Percentiles rank a stretch among this genome's conserved stretches.
Conservation (phyloP, 2,113 vertebrate species). For the Nerophis lumbriciformis region DNA sequence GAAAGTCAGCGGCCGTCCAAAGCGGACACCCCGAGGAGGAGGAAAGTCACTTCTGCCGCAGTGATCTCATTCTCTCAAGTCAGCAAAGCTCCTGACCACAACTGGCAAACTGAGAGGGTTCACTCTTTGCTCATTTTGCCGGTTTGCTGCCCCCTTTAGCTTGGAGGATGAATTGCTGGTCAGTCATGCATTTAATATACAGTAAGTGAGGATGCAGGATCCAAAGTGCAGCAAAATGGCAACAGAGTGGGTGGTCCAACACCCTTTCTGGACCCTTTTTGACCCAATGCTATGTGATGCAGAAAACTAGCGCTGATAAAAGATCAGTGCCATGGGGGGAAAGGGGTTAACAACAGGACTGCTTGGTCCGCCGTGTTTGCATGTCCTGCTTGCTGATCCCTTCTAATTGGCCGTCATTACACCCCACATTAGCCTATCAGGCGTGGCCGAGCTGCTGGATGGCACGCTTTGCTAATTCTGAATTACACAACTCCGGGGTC, state of each 20-base stretch:
- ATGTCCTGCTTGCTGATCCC: conserved; percentile 71
- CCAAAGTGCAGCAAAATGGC: not conserved
- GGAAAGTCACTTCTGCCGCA: conserved; percentile 4
- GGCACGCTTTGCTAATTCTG: conserved; percentile 69
- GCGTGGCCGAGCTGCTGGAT: conserved; percentile 69
- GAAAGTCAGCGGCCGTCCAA: not conserved
- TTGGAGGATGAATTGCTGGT: not conserved
- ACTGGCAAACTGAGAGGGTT: not conserved
- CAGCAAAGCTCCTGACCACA: conserved; percentile 7
- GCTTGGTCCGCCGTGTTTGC: conserved; percentile 24
- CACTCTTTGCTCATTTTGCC: not conserved
- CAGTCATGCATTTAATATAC: not conserved
- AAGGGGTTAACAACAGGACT: not conserved
- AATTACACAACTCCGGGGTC: conserved; percentile 70
- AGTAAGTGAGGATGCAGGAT: no score
- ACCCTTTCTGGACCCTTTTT: not conserved
- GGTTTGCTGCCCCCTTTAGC: not conserved
- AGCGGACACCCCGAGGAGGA: conserved; percentile 7
- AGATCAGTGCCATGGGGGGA: not conserved
- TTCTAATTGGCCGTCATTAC: conserved; percentile 73
- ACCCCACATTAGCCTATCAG: conserved; percentile 70
- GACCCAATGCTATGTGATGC: not conserved
- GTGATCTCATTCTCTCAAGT: conserved; percentile 11
- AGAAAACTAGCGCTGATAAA: conserved; percentile 1
- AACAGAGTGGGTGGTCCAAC: conserved; percentile 2